A percentile compares a stretch with the other conserved stretches of the same genome.
Conservation (phyloP, 2,797 vertebrate genomes). For the Sphaeramia orbicularis region DNA sequence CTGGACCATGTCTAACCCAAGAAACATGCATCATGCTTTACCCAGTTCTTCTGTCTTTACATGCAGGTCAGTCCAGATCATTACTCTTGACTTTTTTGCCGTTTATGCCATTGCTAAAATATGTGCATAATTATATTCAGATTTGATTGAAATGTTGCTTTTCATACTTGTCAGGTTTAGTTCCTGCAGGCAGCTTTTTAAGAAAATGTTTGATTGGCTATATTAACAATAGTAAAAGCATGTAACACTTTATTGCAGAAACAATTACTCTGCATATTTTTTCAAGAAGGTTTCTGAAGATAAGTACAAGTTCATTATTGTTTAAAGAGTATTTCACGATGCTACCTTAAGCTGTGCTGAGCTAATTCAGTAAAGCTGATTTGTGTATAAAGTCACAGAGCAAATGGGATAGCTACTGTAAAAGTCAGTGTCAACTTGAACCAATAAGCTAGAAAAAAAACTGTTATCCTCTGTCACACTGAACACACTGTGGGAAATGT, state of each 20-base stretch:
- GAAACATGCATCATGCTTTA: constrained; percentile 54
- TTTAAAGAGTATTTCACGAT: constrained; percentile 39
- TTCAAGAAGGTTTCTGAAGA: constrained; percentile 24
- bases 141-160: constrained; percentile 1
- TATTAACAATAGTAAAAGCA: constrained; percentile 42
- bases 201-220: constrained; percentile 15
- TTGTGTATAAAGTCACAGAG: constrained; percentile 53
- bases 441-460: constrained; percentile 19
- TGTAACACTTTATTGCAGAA: constrained; percentile 44
- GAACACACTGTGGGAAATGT: constrained; percentile 29
- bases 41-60: constrained; percentile 22
- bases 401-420: constrained; percentile 41
- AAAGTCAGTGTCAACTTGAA: constrained; percentile 36
- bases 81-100: constrained; percentile 20
- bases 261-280: constrained; percentile 22
- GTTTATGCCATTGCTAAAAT: constrained; percentile 34
- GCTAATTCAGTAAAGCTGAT: constrained; percentile 35
- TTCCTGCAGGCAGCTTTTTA: constrained; percentile 14
- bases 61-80: constrained; percentile 31
- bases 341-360: constrained; percentile 65
- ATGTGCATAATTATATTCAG: constrained; percentile 24
- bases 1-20: constrained; percentile 3
- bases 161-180: constrained; percentile 18
- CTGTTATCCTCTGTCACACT: constrained; percentile 22
- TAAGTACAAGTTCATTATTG: constrained; percentile 12